Evolutionary conservation across 2,888 invertebrate species (phyloP).

Genomic region (Tyria jacobaeae): DNA sequence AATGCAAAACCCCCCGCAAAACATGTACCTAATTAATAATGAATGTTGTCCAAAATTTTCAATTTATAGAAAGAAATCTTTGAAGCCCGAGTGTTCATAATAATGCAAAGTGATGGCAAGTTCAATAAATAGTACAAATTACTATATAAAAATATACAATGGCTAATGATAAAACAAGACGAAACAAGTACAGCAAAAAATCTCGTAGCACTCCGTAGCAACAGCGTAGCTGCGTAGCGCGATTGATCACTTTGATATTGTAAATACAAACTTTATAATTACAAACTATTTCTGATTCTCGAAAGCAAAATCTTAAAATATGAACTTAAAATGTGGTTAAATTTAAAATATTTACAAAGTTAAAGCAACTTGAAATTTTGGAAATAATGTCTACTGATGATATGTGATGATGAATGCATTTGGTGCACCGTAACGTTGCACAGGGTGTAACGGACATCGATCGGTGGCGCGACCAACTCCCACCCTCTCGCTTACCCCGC

Average conservation of each 20-base stretch:
- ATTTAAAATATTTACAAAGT: neutral
- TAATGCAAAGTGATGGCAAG: no score
- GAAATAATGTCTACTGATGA: constrained; percentile 29
- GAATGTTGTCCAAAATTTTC: no score
- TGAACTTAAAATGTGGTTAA: neutral
- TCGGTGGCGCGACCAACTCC: constrained; percentile 58
- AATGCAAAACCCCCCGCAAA: no score
- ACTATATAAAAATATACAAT: neutral
- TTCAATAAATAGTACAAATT: neutral
- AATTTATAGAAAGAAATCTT: no score
- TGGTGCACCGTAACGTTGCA: constrained; percentile 70
- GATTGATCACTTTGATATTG: neutral
- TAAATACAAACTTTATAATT: neutral
- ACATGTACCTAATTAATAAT: no score
- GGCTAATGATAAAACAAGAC: neutral
- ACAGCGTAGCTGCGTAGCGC: constrained; percentile 42
- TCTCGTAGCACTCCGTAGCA: constrained; percentile 47
- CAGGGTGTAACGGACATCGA: constrained; percentile 78
- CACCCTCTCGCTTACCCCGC: constrained; percentile 37
- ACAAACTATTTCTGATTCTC: constrained; percentile 10
- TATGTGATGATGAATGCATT: constrained; percentile 63
- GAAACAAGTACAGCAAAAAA: neutral
- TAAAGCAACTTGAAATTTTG: neutral
- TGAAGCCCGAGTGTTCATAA: no score
- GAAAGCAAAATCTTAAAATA: neutral